Evolutionary conservation across 2,888 invertebrate genomes (phyloP), one percentile per base, ranked within the genome.

Genomic region (Rosalia funebris): DNA sequence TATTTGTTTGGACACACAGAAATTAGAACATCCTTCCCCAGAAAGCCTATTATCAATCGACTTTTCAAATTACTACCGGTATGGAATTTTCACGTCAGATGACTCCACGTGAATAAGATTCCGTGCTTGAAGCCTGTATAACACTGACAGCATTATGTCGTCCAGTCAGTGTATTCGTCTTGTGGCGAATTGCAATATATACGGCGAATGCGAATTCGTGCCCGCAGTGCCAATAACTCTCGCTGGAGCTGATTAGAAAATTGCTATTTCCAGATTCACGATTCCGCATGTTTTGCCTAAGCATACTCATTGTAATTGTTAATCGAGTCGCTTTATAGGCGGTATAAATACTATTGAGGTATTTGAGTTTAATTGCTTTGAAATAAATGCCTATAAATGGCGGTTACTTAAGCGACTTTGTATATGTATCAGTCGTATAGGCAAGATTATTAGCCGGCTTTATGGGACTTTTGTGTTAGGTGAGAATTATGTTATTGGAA

Each of bases 231-330:
- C 66, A 63, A 64, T 64, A 66, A 64, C 54, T 67, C 64, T 59
- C 55, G 25, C 46, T 62, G 52, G 46, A 53, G 52, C 60, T 57
- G 64, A 64, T 64, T 64, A 66, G 60, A 63, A 63, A 61, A 61
- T 58, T 61, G 63, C 55, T 46, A 53, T 57, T 62, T 62, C 54
- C 52, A 62, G 59, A 58, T 62, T 57, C 63, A 63, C 66, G 63
- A 61, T 59, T 52, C 46, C 47, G 59, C 59, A 57, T 66, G 60
- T 61, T 60, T 57, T 32, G 32, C 37, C 57, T 61, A 53, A 57
- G 57, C 57, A 60, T 56, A 58, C 59, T 59, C 48, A 64, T 66
- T 69, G 65, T 62, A 63, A 67, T 63, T 61, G 66, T 62, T 66
- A 68, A 66, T 65, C 57, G 60, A 54, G 54, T 47, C 54, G 31